These are phyloP conservation scores for Chrysochloris asiatica DNA, from an alignment of 2,113 vertebrate genomes.

Conservation along the genomic window DNA sequence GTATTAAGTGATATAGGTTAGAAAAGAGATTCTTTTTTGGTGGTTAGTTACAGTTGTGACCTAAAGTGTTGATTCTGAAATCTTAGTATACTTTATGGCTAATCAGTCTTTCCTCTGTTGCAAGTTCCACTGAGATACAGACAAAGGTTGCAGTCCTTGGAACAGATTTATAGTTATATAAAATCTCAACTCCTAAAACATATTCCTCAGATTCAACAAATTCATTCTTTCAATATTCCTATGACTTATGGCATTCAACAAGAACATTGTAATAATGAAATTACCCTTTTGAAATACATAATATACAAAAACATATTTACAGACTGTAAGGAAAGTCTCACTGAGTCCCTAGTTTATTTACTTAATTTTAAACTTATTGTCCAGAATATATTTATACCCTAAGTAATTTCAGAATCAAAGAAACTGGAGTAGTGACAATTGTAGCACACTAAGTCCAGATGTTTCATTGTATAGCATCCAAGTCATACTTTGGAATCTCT, in stretches of 20 bases:
- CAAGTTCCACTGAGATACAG: constrained; percentile 5
- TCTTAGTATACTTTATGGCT: constrained; percentile 8
- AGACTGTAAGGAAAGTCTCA: constrained; percentile 12
- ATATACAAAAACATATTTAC: constrained; percentile 7
- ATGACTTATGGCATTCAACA: too few species aligned
- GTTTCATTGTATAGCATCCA: constrained; percentile 33
- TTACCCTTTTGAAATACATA: background rate
- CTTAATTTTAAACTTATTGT: background rate
- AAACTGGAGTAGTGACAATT: constrained; percentile 36
- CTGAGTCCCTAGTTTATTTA: background rate
- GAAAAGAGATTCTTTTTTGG: constrained; percentile 12
- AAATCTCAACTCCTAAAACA: constrained; percentile 28
- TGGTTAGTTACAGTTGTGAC: background rate
- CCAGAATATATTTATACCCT: background rate
- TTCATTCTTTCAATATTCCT: constrained; percentile 29
- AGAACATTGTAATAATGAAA: too few species aligned
- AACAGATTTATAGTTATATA: background rate
- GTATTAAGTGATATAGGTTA: background rate
- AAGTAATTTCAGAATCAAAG: constrained; percentile 30
- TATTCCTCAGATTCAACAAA: constrained; percentile 33
- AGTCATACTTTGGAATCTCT: constrained; percentile 1
- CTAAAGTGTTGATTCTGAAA: constrained; percentile 17
- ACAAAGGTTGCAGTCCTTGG: background rate
- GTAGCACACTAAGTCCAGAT: background rate
- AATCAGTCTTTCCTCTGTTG: background rate